phyloP scores from a whole-genome alignment of 2,797 vertebrate genomes.

The Gallinago solitaria region DNA sequence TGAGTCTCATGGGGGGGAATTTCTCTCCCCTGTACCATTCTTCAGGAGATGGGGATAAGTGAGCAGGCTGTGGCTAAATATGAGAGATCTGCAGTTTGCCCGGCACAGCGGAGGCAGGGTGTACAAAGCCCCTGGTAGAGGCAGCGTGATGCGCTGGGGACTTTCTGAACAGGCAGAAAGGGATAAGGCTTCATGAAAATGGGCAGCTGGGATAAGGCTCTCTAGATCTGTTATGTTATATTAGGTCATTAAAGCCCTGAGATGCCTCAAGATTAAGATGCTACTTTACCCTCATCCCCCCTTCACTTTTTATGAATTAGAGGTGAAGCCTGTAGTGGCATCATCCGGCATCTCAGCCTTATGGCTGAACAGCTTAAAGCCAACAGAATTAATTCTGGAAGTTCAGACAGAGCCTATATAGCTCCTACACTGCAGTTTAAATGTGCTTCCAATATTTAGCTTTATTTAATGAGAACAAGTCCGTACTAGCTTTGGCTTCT shows the following conservation, averaged over 20 bases:
- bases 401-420: not conserved
- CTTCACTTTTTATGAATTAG: not conserved
- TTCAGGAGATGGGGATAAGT: not conserved
- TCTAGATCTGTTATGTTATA: not conserved
- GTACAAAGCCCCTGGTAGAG: not conserved
- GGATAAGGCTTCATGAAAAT: not conserved
- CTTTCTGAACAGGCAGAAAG: not conserved
- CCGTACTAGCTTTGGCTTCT: not conserved
- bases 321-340: not conserved
- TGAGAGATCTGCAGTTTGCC: not conserved
- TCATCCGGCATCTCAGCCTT: not conserved
- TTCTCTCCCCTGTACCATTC: not conserved
- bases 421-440: not conserved
- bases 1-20: not conserved
- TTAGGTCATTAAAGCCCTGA: not conserved
- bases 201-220: not conserved
- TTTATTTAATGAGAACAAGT: not conserved
- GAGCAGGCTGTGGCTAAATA: not conserved
- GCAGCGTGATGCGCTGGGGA: no score
- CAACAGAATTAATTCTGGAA: not conserved
- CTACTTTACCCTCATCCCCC: not conserved
- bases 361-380: not conserved
- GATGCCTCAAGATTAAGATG: not conserved
- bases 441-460: not conserved
- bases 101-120: rapidly evolving